Conservation (phyloP, 1,140 invertebrate genomes). For the Daktulosphaira vitifoliae region DNA sequence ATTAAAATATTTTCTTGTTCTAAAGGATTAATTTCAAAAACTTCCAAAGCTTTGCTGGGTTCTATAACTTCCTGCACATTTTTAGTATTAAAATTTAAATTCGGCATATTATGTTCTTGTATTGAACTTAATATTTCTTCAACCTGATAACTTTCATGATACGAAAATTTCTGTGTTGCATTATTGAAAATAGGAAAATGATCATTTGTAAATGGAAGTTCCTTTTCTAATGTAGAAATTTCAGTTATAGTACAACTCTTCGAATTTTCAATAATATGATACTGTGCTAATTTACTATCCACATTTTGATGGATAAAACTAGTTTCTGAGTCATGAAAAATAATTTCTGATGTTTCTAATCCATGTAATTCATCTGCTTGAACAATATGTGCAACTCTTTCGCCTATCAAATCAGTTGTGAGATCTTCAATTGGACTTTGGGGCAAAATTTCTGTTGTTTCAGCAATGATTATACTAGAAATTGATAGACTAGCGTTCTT, state of each 20-base stretch:
- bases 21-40: slow-evolving; percentile 9
- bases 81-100: not conserved
- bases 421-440: slow-evolving; percentile 15
- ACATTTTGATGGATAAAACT: not conserved
- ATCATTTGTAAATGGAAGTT: not conserved
- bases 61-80: not conserved
- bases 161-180: slow-evolving; percentile 13
- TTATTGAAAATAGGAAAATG: not conserved
- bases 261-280: not conserved
- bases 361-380: slow-evolving; percentile 3
- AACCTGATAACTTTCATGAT: slow-evolving; percentile 6
- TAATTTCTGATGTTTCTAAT: slow-evolving; percentile 15
- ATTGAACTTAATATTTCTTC: not conserved
- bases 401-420: not conserved
- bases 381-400: not conserved
- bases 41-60: not conserved
- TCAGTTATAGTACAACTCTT: not conserved
- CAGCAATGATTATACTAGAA: not conserved
- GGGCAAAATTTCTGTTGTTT: not conserved
- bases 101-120: not conserved
- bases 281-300: not conserved
- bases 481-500: not conserved
- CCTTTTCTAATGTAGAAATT: slow-evolving; percentile 15
- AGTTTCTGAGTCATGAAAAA: not conserved
- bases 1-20: slow-evolving; percentile 4